phyloP scores from a whole-genome alignment of 2,797 vertebrate species.

The Falco rusticolus region DNA sequence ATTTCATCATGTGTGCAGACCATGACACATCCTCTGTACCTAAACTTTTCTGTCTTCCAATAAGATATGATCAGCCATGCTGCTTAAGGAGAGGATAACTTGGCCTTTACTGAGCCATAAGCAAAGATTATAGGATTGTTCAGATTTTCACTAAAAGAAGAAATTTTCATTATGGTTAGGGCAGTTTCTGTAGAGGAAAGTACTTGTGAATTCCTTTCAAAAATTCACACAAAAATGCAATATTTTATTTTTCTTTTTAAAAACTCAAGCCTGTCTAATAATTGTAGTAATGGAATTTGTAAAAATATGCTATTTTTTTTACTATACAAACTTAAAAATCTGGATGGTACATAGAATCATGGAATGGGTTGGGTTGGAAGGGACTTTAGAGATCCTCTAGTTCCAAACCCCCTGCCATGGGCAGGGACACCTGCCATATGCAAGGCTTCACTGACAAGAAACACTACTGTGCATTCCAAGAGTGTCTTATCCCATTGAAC shows the following conservation, averaged over 20 bases:
- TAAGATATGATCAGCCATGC: neutral
- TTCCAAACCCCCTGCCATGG: too few relatives aligned
- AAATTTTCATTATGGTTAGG: neutral
- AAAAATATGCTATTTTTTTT: neutral
- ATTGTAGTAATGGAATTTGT: neutral
- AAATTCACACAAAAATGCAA: neutral
- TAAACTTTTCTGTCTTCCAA: neutral
- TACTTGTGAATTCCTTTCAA: neutral
- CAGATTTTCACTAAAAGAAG: neutral
- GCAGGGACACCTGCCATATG: too few relatives aligned
- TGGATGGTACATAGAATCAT: neutral
- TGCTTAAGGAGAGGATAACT: neutral
- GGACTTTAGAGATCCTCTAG: too few relatives aligned
- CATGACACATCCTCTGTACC: neutral
- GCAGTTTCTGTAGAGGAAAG: neutral
- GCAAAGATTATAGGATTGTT: neutral
- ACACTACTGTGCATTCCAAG: neutral
- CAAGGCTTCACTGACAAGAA: neutral
- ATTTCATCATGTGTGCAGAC: neutral
- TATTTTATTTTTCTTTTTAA: neutral
- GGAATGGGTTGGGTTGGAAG: too few relatives aligned
- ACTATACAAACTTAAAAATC: neutral
- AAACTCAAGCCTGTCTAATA: neutral
- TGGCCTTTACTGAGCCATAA: neutral
- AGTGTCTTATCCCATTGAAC: neutral